Evolutionary conservation across 2,888 invertebrate genomes (phyloP).

Genomic region (Linnaemya tessellans): DNA sequence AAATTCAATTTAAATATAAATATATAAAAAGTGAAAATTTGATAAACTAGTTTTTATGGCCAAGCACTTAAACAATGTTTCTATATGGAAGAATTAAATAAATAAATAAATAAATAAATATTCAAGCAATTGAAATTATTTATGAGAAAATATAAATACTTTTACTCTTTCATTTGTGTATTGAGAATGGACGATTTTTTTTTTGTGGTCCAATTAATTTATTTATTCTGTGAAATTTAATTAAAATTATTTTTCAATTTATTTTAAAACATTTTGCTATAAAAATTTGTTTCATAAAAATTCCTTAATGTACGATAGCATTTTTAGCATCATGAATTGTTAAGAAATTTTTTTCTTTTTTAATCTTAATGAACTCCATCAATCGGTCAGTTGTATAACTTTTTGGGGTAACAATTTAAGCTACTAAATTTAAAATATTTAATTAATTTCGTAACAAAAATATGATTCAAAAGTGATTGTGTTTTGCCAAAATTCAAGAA

Average conservation of each 20-base stretch:
- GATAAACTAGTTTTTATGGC: slow-evolving; percentile 34
- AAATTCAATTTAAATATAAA: slow-evolving; percentile 20
- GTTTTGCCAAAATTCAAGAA: too few relatives aligned
- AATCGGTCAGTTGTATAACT: too few relatives aligned
- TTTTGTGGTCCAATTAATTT: background rate
- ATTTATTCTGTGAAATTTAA: background rate
- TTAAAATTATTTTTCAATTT: background rate
- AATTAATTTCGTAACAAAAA: too few relatives aligned
- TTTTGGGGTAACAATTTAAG: too few relatives aligned
- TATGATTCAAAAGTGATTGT: too few relatives aligned
- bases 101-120: slow-evolving; percentile 10
- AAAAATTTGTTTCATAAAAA: background rate
- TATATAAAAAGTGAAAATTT: slow-evolving; percentile 49
- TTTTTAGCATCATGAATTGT: too few relatives aligned
- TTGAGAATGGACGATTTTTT: background rate
- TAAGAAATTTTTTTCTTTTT: too few relatives aligned
- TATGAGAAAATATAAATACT: background rate
- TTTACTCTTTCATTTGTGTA: background rate
- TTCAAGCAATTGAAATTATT: background rate
- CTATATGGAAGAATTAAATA: background rate
- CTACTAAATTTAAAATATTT: too few relatives aligned
- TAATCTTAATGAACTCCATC: too few relatives aligned
- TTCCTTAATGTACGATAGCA: too few relatives aligned
- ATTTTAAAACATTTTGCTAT: background rate
- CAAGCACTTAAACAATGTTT: background rate